Conservation (phyloP, 2,113 vertebrate species). For the Elaphurus davidianus region DNA sequence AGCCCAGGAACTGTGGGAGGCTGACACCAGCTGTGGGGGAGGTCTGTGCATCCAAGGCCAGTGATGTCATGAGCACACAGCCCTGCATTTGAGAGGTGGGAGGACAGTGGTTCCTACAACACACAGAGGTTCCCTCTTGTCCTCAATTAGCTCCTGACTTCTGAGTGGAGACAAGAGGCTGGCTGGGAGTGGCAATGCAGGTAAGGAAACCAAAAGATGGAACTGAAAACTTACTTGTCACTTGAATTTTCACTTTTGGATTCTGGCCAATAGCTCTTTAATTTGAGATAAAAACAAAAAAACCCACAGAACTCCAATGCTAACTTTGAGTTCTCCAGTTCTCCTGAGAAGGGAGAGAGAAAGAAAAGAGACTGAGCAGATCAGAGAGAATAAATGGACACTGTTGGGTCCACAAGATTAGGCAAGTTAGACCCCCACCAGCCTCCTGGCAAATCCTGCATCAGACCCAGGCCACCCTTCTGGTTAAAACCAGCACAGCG, state of each 20-base stretch:
- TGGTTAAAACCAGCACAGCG: background rate
- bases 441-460: background rate
- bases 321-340: background rate
- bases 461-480: background rate
- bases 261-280: background rate
- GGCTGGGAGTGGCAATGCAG: background rate
- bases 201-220: slow-evolving; percentile 1
- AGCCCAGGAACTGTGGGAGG: background rate
- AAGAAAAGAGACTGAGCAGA: background rate
- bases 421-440: background rate
- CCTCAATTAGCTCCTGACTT: background rate
- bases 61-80: background rate
- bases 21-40: accelerated
- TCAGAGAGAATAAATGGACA: background rate
- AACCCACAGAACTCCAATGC: background rate
- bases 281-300: background rate
- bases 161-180: background rate
- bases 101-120: background rate
- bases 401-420: background rate
- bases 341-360: background rate
- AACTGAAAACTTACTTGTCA: slow-evolving; percentile 15
- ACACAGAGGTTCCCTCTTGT: background rate
- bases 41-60: background rate
- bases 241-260: slow-evolving; percentile 23
- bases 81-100: background rate